Percentiles rank a stretch among this genome's conserved stretches.
Conservation (phyloP, 2,888 invertebrate genomes). For the Chrysotoxum bicinctum region DNA sequence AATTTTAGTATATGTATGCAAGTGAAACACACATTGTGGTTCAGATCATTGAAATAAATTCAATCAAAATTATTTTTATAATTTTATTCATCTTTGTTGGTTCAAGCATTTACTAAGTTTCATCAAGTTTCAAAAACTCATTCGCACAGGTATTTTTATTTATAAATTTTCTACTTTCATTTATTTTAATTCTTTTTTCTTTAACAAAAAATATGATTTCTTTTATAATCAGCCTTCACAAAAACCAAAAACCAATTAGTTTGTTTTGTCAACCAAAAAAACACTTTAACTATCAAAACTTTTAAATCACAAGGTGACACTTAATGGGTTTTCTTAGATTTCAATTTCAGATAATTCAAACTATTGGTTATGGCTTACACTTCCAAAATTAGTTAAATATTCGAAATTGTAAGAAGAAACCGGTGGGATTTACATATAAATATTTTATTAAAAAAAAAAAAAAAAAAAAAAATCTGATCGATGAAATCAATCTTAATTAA, state of each 20-base stretch:
- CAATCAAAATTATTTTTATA: no score
- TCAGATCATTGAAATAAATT: no score
- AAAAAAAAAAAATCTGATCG: background rate
- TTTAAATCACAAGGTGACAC: background rate
- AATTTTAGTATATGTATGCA: no score
- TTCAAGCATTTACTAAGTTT: no score
- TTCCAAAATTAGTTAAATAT: slow-evolving; percentile 11
- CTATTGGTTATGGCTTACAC: background rate
- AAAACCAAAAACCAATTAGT: slow-evolving; percentile 4
- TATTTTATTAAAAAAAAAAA: background rate
- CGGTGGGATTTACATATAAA: background rate
- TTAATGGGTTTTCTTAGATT: background rate
- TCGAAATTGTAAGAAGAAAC: background rate
- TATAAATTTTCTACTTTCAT: no score
- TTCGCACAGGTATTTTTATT: no score
- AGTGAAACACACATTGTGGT: no score
- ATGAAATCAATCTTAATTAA: slow-evolving; percentile 6
- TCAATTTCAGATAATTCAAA: background rate
- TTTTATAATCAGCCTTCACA: background rate
- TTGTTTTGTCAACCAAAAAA: background rate
- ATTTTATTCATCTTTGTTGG: no score
- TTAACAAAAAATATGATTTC: background rate
- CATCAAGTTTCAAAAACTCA: no score
- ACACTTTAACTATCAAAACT: background rate
- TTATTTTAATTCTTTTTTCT: no score